A percentile compares a stretch with the other conserved stretches of the same genome.
These are phyloP conservation scores for Turritopsis rubra DNA, from an alignment of 30 jellyfish, hydroid and myxozoan genomes.

Conservation along the genomic window DNA sequence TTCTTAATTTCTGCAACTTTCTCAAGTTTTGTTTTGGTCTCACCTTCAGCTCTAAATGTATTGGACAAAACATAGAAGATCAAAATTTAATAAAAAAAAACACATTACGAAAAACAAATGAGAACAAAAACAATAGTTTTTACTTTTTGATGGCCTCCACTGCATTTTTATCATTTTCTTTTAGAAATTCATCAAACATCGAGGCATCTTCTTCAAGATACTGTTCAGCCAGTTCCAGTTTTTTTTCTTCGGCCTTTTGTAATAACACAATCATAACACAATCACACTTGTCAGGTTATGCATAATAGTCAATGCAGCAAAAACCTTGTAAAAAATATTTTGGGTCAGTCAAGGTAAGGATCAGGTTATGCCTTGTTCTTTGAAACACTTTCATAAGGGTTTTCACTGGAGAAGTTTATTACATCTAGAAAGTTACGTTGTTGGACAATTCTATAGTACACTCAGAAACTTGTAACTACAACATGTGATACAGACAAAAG, in stretches of 20 bases:
- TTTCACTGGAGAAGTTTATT: too few species aligned
- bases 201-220: slow-evolving; percentile 96
- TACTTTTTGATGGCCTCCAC: slow-evolving; percentile 91
- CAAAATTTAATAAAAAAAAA: background rate
- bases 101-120: background rate
- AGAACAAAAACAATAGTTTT: background rate
- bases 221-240: slow-evolving; percentile 90
- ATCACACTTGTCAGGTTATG: too few species aligned
- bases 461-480: too few species aligned
- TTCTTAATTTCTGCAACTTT: slow-evolving; percentile 89
- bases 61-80: background rate
- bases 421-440: too few species aligned
- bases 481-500: too few species aligned
- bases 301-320: too few species aligned
- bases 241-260: slow-evolving; percentile 94
- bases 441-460: too few species aligned
- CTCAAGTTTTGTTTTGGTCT: slow-evolving; percentile 91
- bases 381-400: too few species aligned
- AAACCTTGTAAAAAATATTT: too few species aligned
- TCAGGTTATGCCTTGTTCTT: too few species aligned
- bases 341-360: too few species aligned
- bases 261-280: background rate
- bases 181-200: slow-evolving; percentile 96
- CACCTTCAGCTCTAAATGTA: slow-evolving; percentile 84
- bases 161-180: slow-evolving; percentile 89